These are phyloP conservation scores for Stigmatopora argus DNA, from an alignment of 2,113 vertebrate species.

Conservation along the genomic window DNA sequence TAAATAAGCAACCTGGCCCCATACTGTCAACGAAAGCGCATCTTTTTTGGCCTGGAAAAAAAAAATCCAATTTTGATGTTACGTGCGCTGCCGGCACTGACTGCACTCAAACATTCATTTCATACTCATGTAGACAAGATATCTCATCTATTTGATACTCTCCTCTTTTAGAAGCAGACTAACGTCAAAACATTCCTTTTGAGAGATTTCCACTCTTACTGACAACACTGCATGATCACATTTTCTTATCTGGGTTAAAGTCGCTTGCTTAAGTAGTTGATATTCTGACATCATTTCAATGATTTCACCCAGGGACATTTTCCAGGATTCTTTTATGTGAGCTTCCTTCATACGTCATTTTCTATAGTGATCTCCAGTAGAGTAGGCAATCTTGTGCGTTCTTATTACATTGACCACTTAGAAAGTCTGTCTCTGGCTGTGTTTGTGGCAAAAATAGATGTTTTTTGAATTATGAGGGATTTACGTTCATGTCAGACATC, in stretches of 20 bases:
- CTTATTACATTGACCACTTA: constrained; percentile 48
- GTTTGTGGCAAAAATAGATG: constrained; percentile 46
- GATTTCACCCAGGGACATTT: constrained; percentile 28
- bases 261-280: constrained; percentile 28
- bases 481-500: constrained; percentile 22
- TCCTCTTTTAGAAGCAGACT: constrained; percentile 41
- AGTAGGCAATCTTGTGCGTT: constrained; percentile 39
- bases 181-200: constrained; percentile 18
- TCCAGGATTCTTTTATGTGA: constrained; percentile 32
- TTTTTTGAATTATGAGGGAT: constrained; percentile 22
- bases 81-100: constrained; percentile 44
- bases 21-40: constrained; percentile 4
- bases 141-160: constrained; percentile 35
- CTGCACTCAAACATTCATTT: not conserved
- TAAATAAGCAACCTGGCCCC: constrained; percentile 7
- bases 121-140: constrained; percentile 31
- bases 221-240: constrained; percentile 37
- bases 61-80: not conserved
- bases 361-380: constrained; percentile 41
- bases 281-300: constrained; percentile 18
- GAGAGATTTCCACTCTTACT: constrained; percentile 13
- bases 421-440: constrained; percentile 46
- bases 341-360: constrained; percentile 34
- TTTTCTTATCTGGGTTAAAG: constrained; percentile 26
- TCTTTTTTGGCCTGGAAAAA: not conserved